These are phyloP conservation scores for Carcina quercana DNA, from an alignment of 2,888 invertebrate genomes.

Conservation along the genomic window DNA sequence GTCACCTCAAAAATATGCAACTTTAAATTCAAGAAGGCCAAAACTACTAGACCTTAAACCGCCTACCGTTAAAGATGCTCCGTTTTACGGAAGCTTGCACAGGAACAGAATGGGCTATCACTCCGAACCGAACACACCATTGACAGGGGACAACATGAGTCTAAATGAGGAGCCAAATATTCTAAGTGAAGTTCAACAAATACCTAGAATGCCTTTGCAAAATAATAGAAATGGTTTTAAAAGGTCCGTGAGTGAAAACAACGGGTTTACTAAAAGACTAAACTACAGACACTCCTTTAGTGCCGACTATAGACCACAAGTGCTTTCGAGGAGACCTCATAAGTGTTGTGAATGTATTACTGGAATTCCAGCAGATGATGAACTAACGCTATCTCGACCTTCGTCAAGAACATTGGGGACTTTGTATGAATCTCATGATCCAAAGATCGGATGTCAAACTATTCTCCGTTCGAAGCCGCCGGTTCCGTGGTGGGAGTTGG, in stretches of 20 bases:
- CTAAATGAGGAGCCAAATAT: slow-evolving; percentile 48
- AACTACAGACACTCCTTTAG: slow-evolving; percentile 68
- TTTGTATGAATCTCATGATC: slow-evolving; percentile 73
- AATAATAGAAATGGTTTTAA: slow-evolving; percentile 61
- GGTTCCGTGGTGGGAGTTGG: slow-evolving; percentile 93
- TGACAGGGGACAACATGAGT: slow-evolving; percentile 43
- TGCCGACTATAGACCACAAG: slow-evolving; percentile 53
- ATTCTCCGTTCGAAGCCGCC: slow-evolving; percentile 79
- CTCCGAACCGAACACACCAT: slow-evolving; percentile 67
- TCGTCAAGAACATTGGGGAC: slow-evolving; percentile 61
- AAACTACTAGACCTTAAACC: slow-evolving; percentile 63
- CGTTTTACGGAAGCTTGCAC: slow-evolving; percentile 55
- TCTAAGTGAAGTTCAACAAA: slow-evolving; percentile 56
- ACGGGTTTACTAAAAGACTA: slow-evolving; percentile 61
- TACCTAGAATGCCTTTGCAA: slow-evolving; percentile 62
- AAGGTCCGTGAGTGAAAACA: slow-evolving; percentile 63
- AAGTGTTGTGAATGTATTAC: slow-evolving; percentile 69
- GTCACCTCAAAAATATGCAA: slow-evolving; percentile 68
- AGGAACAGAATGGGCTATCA: slow-evolving; percentile 63
- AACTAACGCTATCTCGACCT: slow-evolving; percentile 43
- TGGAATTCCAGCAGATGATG: slow-evolving; percentile 56
- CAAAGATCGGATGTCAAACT: slow-evolving; percentile 80
- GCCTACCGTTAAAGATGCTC: slow-evolving; percentile 40
- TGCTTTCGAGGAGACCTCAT: slow-evolving; percentile 48
- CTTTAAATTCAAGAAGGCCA: slow-evolving; percentile 60